Percentiles rank a stretch among this genome's conserved stretches.
These are phyloP conservation scores for Pollenia amentaria DNA, from an alignment of 2,888 invertebrate genomes.

Conservation along the genomic window DNA sequence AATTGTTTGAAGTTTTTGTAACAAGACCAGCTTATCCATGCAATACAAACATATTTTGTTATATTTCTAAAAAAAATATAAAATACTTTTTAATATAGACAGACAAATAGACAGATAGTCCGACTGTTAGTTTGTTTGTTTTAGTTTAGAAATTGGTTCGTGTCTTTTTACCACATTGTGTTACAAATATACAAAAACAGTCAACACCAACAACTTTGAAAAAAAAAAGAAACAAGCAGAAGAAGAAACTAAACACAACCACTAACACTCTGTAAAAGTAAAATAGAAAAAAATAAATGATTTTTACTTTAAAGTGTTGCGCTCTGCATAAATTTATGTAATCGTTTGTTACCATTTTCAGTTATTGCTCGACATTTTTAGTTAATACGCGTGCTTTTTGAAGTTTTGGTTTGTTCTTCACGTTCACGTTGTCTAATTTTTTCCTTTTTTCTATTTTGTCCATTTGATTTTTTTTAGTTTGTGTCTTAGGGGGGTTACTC, in stretches of 20 bases:
- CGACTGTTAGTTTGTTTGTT: constrained; percentile 23
- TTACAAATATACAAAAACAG: constrained; percentile 43
- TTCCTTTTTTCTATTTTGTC: not conserved
- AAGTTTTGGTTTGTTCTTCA: constrained; percentile 65
- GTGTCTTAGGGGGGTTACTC: constrained; percentile 64
- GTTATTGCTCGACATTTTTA: constrained; percentile 74
- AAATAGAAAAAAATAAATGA: constrained; percentile 30
- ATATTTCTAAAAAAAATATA: constrained; percentile 29
- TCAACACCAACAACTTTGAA: constrained; percentile 43
- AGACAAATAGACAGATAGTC: not conserved
- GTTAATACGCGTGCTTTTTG: constrained; percentile 75
- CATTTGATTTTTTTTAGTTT: constrained; percentile 31
- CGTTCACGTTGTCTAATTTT: constrained; percentile 39
- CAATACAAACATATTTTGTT: constrained; percentile 56
- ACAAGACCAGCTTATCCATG: constrained; percentile 50
- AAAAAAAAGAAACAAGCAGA: constrained; percentile 2
- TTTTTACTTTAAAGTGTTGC: constrained; percentile 82
- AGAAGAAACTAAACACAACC: constrained; percentile 35
- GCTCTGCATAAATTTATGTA: constrained; percentile 82
- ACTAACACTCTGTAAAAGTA: constrained; percentile 29
- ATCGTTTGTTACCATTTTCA: constrained; percentile 83
- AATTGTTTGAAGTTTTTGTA: constrained; percentile 63
- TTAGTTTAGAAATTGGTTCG: constrained; percentile 72
- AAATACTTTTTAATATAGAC: constrained; percentile 40
- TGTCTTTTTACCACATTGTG: constrained; percentile 69